Evolutionary conservation across 2,888 invertebrate genomes (phyloP).

Genomic region (Philereme vetulata): DNA sequence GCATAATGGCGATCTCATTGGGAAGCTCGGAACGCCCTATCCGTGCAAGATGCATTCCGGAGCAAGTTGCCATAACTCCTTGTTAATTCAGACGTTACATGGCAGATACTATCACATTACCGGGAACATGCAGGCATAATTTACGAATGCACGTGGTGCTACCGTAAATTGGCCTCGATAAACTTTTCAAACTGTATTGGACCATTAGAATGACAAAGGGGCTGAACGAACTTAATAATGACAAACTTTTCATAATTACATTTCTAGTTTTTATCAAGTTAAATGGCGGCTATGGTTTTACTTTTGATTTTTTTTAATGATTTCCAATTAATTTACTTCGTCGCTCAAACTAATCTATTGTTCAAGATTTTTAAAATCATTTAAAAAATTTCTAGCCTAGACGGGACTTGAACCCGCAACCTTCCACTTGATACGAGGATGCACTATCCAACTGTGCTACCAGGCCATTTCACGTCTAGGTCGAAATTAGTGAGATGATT

Average conservation of each 20-base stretch:
- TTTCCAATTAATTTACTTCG: slow-evolving; percentile 13
- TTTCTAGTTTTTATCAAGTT: no score
- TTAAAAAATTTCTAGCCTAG: no score
- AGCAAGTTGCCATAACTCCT: slow-evolving; percentile 33
- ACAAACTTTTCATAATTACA: slow-evolving; percentile 4
- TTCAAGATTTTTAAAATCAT: no score
- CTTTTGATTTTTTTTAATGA: no score
- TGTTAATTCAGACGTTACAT: slow-evolving; percentile 34
- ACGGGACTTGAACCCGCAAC: no score
- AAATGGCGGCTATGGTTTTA: no score
- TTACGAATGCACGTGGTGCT: slow-evolving; percentile 22
- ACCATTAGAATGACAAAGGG: slow-evolving; percentile 19
- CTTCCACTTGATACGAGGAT: no score
- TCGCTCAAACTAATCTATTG: slow-evolving; percentile 26
- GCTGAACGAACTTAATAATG: slow-evolving; percentile 2
- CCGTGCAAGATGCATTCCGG: slow-evolving; percentile 38
- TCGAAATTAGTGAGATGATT: no score
- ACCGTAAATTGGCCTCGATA: slow-evolving; percentile 16
- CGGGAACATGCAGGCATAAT: slow-evolving; percentile 21
- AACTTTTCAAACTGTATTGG: slow-evolving; percentile 23
- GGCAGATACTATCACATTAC: slow-evolving; percentile 30
- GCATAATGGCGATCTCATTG: slow-evolving; percentile 35
- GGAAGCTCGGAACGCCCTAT: slow-evolving; percentile 30
- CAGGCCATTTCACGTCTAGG: no score
- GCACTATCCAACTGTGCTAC: no score